Base-by-base conservation (phyloP, 1,140 invertebrate species). In the Conus ventricosus region DNA sequence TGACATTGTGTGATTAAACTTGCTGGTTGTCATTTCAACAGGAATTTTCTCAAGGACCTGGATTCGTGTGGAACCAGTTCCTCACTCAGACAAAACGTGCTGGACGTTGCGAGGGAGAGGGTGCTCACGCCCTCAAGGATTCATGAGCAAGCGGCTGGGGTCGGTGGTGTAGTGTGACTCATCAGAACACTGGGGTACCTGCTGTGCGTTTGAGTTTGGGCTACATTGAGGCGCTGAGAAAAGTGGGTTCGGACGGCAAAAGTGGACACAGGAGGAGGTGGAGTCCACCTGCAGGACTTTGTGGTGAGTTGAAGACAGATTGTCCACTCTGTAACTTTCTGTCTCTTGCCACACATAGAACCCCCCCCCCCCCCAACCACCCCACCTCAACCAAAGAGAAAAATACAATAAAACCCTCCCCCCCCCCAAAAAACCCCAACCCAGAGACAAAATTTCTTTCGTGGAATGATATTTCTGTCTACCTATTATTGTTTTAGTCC, bases 171-270 rank as follows among this genome's bases (percentile, higher is more conserved):
- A 57, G 85, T 1, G 76, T 11, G 20, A 8, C 51, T 53, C 71
- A 87, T 75, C 71, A 57, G 53, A 51, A 6, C 71, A 57, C 13
- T 87, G 23, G 85, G 80, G 85, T 87, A 87, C 23, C 25, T 87
- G 71, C 85, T 87, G 67, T 87, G 85, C 80, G 11, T 75, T 57
- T 20, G 85, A 87, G 7, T 95, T 60, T 99, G 90, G 98, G 98
- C 80, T 98, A 98, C 95, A 96, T 99, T 54, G 97, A 97, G 93
- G 96, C 98, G 97, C 98, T 71, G 98, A 99, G 96, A 57, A 99
- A 98, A 95, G 95, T 99, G 89, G 97, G 97, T 94, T 95, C 96
- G 98, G 98, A 98, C 97, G 88, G 96, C 97, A 0, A 99, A 99
- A 95, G 98, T 94, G 98, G 98, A n/a, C 95, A 96, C 97, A 98